Base-by-base conservation (phyloP, 2,888 invertebrate species). In the Blera fallax region DNA sequence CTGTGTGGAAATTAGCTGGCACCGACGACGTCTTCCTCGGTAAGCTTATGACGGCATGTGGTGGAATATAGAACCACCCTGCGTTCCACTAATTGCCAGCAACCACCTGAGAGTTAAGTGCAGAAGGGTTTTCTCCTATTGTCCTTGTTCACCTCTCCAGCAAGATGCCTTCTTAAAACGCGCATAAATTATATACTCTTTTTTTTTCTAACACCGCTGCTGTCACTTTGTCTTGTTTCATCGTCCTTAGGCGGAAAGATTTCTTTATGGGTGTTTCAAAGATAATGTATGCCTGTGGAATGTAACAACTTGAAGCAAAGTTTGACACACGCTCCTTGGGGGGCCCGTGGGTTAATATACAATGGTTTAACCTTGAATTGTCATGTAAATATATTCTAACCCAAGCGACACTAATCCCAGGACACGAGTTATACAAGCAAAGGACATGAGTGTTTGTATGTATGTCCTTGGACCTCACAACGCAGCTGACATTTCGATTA, bases 91-190 rank as follows among this genome's bases (percentile, higher is more conserved):
- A 84, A 84, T 76, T 76, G 74, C 83, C 78, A 77, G 67, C 67
- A 78, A 60, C 60, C 62, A 70, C 45, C 70, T 56, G 65, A 81
- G 45, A 34, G 72, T 27, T 62, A 52, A 76, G 76, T 84, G 74
- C 69, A 81, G 58, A 85, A 85, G 85, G 76, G 85, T 81, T 76
- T 72, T 85, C 54, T 52, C 72, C 54, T 14, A 65, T 67, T 81
- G 85, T 81, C 85, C 85, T 85, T 81, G 84, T 72, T 80, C 65
- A 76, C 16, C 64, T 65, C 74, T 70, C 29, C 65, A 70, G 21
- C 43, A 85, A 76, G 81, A 85, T 77, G 85, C 21, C 77, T 81
- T 85, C 76, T 81, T 77, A 85, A 85, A 85, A 85, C 62, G 67
- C 81, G 81, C 70, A 85, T 85, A 85, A 81, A 85, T 79, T 72